Percentiles rank a stretch among this genome's conserved stretches.
phyloP scores from a whole-genome alignment of 2,888 invertebrate species.

The Dicranocentrus wangi region DNA sequence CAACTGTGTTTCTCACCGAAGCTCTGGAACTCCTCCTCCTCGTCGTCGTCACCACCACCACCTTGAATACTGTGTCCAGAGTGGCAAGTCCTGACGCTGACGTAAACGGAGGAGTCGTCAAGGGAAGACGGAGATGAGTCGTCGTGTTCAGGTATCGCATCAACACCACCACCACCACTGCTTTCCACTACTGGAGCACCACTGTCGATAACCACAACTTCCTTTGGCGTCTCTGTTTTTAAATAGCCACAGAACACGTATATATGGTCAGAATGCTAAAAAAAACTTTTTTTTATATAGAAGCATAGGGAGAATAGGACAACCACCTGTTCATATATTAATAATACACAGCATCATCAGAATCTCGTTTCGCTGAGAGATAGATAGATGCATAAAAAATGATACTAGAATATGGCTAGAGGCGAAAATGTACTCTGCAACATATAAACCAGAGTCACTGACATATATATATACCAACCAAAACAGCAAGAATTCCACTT shows the following conservation, averaged over 20 bases:
- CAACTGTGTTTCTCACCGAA: neutral
- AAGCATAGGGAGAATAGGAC: neutral
- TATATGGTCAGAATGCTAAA: neutral
- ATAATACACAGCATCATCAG: too few species aligned
- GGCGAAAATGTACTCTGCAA: too few species aligned
- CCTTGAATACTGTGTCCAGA: conserved; percentile 4
- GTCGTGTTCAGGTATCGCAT: neutral
- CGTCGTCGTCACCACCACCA: conserved; percentile 1
- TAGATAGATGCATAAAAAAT: too few species aligned
- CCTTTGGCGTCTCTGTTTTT: neutral
- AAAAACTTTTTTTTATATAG: neutral
- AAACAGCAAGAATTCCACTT: too few species aligned
- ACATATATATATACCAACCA: too few species aligned
- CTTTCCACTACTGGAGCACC: neutral
- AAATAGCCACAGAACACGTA: neutral
- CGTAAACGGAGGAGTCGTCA: neutral
- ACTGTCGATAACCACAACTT: neutral
- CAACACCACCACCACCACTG: neutral
- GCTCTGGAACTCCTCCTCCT: conserved; percentile 15
- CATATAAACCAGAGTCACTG: too few species aligned
- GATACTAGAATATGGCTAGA: too few species aligned
- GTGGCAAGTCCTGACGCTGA: conserved; percentile 26
- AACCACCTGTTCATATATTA: too few species aligned
- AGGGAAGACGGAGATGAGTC: neutral
- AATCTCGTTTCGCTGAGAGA: too few species aligned